Percentiles rank a stretch among this genome's conserved stretches.
Evolutionary conservation across 2,113 vertebrate genomes (phyloP).

Genomic region (Elaphurus davidianus): DNA sequence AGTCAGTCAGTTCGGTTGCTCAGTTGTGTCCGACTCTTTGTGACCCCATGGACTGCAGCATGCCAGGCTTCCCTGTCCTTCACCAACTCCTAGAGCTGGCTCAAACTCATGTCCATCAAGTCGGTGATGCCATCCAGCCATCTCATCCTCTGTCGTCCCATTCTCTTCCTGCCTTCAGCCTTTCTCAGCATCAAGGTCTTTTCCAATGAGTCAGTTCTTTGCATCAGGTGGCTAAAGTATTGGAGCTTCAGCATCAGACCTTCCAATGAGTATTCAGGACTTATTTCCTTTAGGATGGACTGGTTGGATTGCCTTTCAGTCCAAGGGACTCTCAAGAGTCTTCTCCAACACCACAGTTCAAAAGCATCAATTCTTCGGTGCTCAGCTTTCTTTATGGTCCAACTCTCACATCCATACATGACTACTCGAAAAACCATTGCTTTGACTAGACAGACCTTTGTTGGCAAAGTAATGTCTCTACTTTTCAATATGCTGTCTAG

Average conservation of each 20-base stretch:
- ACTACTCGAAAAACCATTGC: background rate
- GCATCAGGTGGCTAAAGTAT: background rate
- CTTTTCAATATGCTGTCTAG: background rate
- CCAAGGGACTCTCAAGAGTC: background rate
- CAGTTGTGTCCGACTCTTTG: background rate
- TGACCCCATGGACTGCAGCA: background rate
- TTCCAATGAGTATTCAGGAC: background rate
- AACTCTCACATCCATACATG: background rate
- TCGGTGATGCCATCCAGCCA: background rate
- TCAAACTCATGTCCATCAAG: background rate
- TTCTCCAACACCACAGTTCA: background rate
- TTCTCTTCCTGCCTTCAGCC: background rate
- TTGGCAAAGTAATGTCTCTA: background rate
- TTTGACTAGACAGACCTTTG: background rate
- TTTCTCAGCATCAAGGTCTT: background rate
- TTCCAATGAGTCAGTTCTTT: background rate
- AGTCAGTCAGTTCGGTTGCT: background rate
- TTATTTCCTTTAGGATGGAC: background rate
- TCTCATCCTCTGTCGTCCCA: background rate
- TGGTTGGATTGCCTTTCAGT: background rate
- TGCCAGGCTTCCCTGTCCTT: background rate
- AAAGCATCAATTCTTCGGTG: background rate
- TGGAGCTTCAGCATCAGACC: background rate
- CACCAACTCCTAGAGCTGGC: background rate
- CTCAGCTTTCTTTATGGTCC: background rate